These are phyloP conservation scores for Platycheirus albimanus DNA, from an alignment of 2,888 invertebrate genomes.

Conservation along the genomic window DNA sequence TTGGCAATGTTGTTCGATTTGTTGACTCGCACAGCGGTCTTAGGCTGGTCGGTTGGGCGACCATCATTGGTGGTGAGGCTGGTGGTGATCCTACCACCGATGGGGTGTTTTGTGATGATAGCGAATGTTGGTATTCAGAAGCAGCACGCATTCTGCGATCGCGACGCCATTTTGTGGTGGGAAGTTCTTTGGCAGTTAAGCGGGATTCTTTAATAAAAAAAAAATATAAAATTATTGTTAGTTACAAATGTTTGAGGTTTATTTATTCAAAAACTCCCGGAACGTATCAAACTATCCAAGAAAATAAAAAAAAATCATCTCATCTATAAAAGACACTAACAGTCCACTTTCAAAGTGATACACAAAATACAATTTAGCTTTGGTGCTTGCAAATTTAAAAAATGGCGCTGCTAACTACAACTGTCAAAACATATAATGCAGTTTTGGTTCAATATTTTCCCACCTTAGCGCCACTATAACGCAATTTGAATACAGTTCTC, in stretches of 20 bases:
- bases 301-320: too few relatives aligned
- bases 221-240: constrained; percentile 5
- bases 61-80: constrained; percentile 71
- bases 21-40: constrained; percentile 77
- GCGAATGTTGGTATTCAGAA: constrained; percentile 77
- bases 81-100: constrained; percentile 74
- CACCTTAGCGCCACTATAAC: too few relatives aligned
- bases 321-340: too few relatives aligned
- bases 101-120: constrained; percentile 79
- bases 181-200: constrained; percentile 85
- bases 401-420: too few relatives aligned
- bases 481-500: too few relatives aligned
- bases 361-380: too few relatives aligned
- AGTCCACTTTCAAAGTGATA: too few relatives aligned
- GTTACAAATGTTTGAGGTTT: background rate
- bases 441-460: too few relatives aligned
- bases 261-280: too few relatives aligned
- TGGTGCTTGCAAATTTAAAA: too few relatives aligned
- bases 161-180: constrained; percentile 89
- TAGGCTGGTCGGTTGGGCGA: constrained; percentile 70
- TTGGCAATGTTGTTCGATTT: constrained; percentile 76
- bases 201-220: constrained; percentile 80
- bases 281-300: too few relatives aligned
- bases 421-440: too few relatives aligned
- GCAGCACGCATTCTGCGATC: constrained; percentile 85